Evolutionary conservation across 2,113 vertebrate genomes (phyloP).

Genomic region (Xenopus tropicalis): DNA sequence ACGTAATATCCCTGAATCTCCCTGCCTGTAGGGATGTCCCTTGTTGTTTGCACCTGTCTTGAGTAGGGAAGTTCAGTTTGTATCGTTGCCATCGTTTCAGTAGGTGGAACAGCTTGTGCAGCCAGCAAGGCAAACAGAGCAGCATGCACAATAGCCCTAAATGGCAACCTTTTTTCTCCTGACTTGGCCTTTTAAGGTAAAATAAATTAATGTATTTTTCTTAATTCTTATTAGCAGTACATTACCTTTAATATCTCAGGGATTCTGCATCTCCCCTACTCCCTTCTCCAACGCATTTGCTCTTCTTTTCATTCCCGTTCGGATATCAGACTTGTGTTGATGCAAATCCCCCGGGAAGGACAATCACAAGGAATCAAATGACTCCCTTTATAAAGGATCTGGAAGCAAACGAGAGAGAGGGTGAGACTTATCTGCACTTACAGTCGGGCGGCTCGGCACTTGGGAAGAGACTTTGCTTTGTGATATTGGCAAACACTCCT

Average conservation of each 20-base stretch:
- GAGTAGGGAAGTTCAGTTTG: too few relatives aligned
- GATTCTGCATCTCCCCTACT: background rate
- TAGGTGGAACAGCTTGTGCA: too few relatives aligned
- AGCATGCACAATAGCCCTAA: too few relatives aligned
- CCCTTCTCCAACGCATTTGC: background rate
- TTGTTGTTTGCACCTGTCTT: too few relatives aligned
- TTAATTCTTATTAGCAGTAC: background rate
- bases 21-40: too few relatives aligned
- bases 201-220: too few relatives aligned
- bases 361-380: background rate
- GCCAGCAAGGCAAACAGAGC: too few relatives aligned
- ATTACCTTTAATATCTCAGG: background rate
- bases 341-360: conserved; percentile 10
- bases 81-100: too few relatives aligned
- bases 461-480: background rate
- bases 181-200: too few relatives aligned
- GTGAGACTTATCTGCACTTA: background rate
- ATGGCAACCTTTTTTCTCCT: too few relatives aligned
- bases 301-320: background rate
- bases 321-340: background rate
- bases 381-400: background rate
- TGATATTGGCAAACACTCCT: background rate
- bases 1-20: too few relatives aligned
- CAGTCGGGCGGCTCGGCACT: background rate
- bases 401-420: background rate